Evolutionary conservation across 2,113 vertebrate species (phyloP).

Genomic region (Centropristis striata): DNA sequence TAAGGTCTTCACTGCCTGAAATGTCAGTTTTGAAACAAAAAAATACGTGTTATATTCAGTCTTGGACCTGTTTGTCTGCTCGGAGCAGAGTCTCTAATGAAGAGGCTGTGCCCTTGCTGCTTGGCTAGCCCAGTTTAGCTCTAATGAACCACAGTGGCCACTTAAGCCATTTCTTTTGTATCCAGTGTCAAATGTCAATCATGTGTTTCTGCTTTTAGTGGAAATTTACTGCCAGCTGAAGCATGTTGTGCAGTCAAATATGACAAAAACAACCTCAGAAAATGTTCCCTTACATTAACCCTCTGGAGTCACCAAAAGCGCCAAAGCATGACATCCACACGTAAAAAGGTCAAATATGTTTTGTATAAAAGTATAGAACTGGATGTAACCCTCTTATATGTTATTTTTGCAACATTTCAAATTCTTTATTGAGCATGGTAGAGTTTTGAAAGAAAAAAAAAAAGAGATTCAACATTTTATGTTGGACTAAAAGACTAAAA

Average conservation of each 20-base stretch:
- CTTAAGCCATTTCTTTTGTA: conserved; percentile 6
- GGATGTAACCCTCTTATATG: too few relatives aligned
- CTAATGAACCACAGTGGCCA: conserved; percentile 28
- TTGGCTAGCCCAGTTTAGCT: neutral
- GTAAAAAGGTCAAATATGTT: too few relatives aligned
- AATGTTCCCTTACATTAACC: neutral
- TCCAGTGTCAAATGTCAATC: conserved; percentile 27
- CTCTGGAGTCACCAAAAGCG: too few relatives aligned
- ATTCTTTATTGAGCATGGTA: too few relatives aligned
- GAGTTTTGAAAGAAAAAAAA: too few relatives aligned
- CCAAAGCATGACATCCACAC: too few relatives aligned
- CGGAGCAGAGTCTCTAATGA: neutral
- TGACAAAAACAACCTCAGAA: neutral
- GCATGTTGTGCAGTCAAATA: conserved; percentile 7
- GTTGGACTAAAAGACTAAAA: too few relatives aligned
- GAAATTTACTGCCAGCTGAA: neutral
- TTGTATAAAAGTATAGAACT: too few relatives aligned
- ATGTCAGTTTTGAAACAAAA: conserved; percentile 14
- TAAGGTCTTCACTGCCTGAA: neutral
- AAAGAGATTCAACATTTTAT: too few relatives aligned
- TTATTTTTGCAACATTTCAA: too few relatives aligned
- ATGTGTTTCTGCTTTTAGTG: neutral
- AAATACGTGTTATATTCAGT: conserved; percentile 2
- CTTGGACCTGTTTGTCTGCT: neutral
- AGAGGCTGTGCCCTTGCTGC: conserved; percentile 1